Conservation (phyloP, 2,888 invertebrate species). For the Malacosoma neustria region DNA sequence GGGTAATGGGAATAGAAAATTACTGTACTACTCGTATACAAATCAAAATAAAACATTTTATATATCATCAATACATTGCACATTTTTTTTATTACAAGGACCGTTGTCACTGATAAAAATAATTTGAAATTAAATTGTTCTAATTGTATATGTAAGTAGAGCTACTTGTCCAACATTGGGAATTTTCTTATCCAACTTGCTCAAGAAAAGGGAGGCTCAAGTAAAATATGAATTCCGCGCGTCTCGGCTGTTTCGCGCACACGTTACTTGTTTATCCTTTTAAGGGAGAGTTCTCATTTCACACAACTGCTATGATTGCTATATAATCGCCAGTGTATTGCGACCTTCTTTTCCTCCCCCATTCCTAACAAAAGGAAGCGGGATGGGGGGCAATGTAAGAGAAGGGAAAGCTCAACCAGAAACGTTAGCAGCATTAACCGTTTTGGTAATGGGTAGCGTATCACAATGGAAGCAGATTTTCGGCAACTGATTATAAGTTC, state of each 20-base stretch:
- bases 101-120: too few relatives aligned
- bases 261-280: conserved; percentile 73
- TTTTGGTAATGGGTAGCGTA: conserved; percentile 36
- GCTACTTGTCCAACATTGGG: conserved; percentile 16
- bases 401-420: conserved; percentile 24
- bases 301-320: conserved; percentile 70
- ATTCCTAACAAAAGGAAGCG: conserved; percentile 1
- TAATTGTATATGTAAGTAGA: too few relatives aligned
- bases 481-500: conserved; percentile 45
- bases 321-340: conserved; percentile 43
- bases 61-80: too few relatives aligned
- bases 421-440: conserved; percentile 38
- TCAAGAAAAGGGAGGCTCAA: conserved; percentile 42
- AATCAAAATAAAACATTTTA: too few relatives aligned
- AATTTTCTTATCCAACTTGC: conserved; percentile 26
- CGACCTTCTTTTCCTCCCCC: conserved; percentile 25
- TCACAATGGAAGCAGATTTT: conserved; percentile 51
- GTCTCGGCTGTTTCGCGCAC: conserved; percentile 65
- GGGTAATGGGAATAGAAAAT: too few relatives aligned
- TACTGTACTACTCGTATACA: too few relatives aligned
- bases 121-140: too few relatives aligned
- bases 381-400: conserved; percentile 11
- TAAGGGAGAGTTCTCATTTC: conserved; percentile 68
- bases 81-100: too few relatives aligned
- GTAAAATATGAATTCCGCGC: conserved; percentile 68